Percentiles rank a stretch among this genome's conserved stretches.
Conservation (phyloP, 2,113 vertebrate species). For the Capra hircus region DNA sequence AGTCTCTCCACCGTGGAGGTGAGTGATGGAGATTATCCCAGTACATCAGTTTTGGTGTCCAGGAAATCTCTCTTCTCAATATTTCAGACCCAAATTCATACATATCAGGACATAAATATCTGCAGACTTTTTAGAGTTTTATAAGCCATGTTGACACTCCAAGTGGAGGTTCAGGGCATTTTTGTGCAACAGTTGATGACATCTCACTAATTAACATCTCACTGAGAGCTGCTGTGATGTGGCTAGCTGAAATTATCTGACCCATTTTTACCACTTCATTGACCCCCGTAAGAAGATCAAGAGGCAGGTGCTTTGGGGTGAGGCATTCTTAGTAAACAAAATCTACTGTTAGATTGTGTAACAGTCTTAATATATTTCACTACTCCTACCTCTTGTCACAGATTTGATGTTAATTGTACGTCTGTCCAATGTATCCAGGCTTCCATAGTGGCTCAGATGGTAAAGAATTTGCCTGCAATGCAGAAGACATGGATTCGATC, state of each 20-base stretch:
- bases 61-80: background rate
- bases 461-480: background rate
- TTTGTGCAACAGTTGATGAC: background rate
- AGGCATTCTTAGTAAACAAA: background rate
- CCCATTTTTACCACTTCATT: background rate
- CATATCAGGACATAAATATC: background rate
- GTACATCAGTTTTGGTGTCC: background rate
- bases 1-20: background rate
- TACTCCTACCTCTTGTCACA: background rate
- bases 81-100: conserved; percentile 5
- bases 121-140: conserved; percentile 27
- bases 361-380: background rate
- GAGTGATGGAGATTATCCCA: background rate
- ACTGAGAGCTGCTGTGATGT: background rate
- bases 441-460: background rate
- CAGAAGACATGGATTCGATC: background rate
- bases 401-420: background rate
- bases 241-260: background rate
- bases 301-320: background rate
- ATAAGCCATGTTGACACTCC: background rate
- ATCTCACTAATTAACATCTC: conserved; percentile 7
- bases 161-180: background rate
- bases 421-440: background rate
- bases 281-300: background rate
- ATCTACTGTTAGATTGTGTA: background rate